Base-by-base conservation (phyloP, 2,888 invertebrate genomes). In the Drosophila histrio region DNA sequence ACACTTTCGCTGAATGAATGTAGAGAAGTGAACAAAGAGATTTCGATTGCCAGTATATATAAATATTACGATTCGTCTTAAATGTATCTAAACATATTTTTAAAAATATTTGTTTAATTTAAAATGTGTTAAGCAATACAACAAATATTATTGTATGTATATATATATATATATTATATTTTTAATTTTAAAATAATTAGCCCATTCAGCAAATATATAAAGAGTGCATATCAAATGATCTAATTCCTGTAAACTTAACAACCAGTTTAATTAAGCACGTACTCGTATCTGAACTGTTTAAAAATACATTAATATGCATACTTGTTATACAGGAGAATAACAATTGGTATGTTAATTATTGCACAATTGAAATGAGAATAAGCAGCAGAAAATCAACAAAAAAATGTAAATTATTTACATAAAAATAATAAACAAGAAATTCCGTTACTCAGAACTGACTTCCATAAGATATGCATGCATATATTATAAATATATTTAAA, bases 331-430 rank as follows among this genome's bases (percentile, higher is more conserved):
- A 21, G 28, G 11, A 28, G 57, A 39, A 44, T 21, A 49, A 65
- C 66, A 53, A 34, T 60, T 60, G 41, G 28, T 46, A 47, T 21
- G 38, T 62, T 19, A 62, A 68, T 54, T 76, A 52, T 52, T 58
- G 52, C 34, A 26, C 69, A 41, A 24, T 32, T 41, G 28, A 36
- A 47, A 41, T 24, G 3, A 13, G 34, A 47, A 62, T 44, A 70
- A 38, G 11, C n/a, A 13, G n/a, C 21, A 50, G 32, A 39, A 50
- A 28, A 19, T 34, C 13, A 34, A 57, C 24, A 47, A 41, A 17
- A 43, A 43, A 15, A 46, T 46, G 38, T 62, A 39, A 64, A 46
- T 56, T 13, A 69, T 34, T 67, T 69, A 19, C 36, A 50, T 44
- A 19, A n/a, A 36, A 47, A 24, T n/a, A n/a, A 9, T 15, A 41